A percentile compares a stretch with the other conserved stretches of the same genome.
These are phyloP conservation scores for Ondatra zibethicus DNA, from an alignment of 2,113 vertebrate species.

Conservation along the genomic window DNA sequence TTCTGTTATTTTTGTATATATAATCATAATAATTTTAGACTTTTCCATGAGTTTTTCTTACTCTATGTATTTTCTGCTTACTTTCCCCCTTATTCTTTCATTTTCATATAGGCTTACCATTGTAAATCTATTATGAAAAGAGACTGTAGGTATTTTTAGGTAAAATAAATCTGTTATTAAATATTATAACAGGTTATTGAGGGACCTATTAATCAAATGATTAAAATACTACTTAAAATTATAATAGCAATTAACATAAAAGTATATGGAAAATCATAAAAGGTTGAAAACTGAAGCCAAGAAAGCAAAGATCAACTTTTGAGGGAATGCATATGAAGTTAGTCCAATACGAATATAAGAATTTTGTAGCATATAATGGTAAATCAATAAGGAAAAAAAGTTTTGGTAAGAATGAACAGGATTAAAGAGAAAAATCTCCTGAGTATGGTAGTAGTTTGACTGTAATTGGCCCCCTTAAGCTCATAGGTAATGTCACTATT, in stretches of 20 bases:
- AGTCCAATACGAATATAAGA: background rate
- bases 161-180: background rate
- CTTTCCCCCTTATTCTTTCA: background rate
- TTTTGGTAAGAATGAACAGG: background rate
- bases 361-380: background rate
- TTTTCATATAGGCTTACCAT: background rate
- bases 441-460: background rate
- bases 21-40: background rate
- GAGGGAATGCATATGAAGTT: background rate
- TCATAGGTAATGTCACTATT: background rate
- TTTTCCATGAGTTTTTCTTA: background rate
- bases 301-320: background rate
- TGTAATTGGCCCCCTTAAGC: background rate
- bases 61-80: background rate
- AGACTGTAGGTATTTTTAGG: background rate
- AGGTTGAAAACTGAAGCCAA: background rate
- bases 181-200: background rate
- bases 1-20: background rate
- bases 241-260: background rate
- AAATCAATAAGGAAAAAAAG: background rate
- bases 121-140: background rate
- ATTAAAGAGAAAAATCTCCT: background rate
- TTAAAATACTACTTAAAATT: background rate
- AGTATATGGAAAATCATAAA: background rate
- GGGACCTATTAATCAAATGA: background rate